Conservation (phyloP, 2,888 invertebrate species). For the Piscicola geometra region DNA sequence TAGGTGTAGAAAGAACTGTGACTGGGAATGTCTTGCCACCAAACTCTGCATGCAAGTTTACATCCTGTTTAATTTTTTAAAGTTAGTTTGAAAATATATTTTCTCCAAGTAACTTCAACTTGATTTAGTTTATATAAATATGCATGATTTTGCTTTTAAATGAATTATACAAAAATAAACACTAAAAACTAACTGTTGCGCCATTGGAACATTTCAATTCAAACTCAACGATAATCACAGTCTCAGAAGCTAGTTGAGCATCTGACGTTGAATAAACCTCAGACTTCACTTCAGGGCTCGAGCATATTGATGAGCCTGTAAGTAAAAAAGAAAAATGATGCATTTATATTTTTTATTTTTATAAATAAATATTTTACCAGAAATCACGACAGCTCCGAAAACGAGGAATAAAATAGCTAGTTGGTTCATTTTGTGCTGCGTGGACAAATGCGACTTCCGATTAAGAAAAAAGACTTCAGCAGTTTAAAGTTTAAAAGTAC, state of each 20-base stretch:
- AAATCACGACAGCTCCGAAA: not conserved
- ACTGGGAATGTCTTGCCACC: constrained; percentile 79
- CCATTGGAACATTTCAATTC: constrained; percentile 68
- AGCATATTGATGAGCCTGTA: constrained; percentile 50
- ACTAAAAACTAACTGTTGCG: constrained; percentile 52
- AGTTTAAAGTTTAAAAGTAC: constrained; percentile 7
- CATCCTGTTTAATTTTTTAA: no score
- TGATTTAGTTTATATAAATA: constrained; percentile 24
- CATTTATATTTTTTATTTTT: not conserved
- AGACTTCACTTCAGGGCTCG: constrained; percentile 60
- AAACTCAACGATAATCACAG: constrained; percentile 87
- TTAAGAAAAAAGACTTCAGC: not conserved
- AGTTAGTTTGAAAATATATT: not conserved
- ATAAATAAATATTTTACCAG: not conserved
- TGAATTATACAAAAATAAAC: not conserved
- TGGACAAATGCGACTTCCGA: constrained; percentile 11
- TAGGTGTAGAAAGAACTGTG: constrained; percentile 68
- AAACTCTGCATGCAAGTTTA: constrained; percentile 81
- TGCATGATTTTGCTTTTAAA: constrained; percentile 13
- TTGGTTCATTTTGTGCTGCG: not conserved
- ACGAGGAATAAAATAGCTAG: not conserved
- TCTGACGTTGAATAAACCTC: constrained; percentile 84
- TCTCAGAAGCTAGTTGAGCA: constrained; percentile 80
- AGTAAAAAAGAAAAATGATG: not conserved
- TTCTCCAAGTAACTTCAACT: constrained; percentile 7